Evolutionary conservation across 1,140 invertebrate genomes (phyloP).

Genomic region (Steinernema feltiae): DNA sequence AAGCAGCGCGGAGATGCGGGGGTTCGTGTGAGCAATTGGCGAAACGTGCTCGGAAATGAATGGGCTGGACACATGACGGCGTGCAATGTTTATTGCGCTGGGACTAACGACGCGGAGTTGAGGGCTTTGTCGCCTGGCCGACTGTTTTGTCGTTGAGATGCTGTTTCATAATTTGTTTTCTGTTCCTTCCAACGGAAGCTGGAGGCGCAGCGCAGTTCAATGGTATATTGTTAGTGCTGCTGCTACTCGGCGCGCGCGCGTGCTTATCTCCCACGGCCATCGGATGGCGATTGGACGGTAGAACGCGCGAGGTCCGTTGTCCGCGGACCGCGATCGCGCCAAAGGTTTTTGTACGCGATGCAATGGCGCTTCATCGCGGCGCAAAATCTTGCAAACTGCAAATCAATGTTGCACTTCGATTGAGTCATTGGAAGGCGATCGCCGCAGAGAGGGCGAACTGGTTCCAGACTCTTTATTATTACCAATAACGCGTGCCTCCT

Average conservation of each 20-base stretch:
- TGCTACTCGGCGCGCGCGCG: background rate
- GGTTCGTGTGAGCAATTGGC: too few species aligned
- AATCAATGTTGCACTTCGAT: background rate
- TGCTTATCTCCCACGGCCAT: constrained; percentile 11
- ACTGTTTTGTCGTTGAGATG: background rate
- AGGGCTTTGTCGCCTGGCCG: background rate
- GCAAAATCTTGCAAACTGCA: too few species aligned
- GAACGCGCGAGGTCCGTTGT: background rate
- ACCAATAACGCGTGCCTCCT: background rate
- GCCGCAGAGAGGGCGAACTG: background rate
- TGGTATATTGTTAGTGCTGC: constrained; percentile 5
- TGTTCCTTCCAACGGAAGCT: background rate
- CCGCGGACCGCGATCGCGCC: background rate
- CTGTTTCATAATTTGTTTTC: background rate
- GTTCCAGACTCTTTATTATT: background rate
- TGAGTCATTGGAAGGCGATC: background rate
- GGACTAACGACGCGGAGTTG: background rate
- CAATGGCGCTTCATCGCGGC: too few species aligned
- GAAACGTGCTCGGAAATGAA: constrained; percentile 5
- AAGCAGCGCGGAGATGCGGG: too few species aligned
- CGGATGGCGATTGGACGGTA: background rate
- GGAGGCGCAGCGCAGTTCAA: background rate
- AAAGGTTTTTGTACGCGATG: background rate
- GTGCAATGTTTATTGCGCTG: constrained; percentile 6
- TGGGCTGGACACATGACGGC: constrained; percentile 4